Conservation (phyloP, 2,797 vertebrate species). For the Atherinosoma microstoma region DNA sequence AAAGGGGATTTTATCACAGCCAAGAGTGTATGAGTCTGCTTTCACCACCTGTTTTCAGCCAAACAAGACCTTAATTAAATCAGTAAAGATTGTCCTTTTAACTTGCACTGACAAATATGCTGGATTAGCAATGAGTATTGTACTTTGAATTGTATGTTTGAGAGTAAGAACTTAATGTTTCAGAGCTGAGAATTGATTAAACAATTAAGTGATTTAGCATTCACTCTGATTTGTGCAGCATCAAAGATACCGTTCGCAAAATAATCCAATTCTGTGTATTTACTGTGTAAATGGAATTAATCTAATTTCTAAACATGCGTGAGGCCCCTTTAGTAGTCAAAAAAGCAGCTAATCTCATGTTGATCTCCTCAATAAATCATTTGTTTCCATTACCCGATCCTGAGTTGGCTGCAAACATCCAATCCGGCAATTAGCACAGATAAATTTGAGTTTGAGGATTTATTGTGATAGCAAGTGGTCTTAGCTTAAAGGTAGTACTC, state of each 20-base stretch:
- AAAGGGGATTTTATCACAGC: slow-evolving; percentile 81
- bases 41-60: slow-evolving; percentile 65
- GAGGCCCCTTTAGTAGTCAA: background rate
- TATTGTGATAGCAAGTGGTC: background rate
- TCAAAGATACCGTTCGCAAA: background rate
- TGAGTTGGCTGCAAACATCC: too few species aligned
- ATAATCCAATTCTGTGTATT: slow-evolving; percentile 1
- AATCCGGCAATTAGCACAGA: too few species aligned
- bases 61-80: slow-evolving; percentile 57
- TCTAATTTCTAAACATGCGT: background rate
- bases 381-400: background rate
- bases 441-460: too few species aligned
- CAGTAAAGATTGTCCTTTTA: slow-evolving; percentile 43
- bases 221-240: background rate
- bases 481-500: background rate
- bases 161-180: slow-evolving; percentile 8
- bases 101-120: slow-evolving; percentile 9
- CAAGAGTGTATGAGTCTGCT: slow-evolving; percentile 68
- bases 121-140: slow-evolving; percentile 11
- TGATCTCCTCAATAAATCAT: background rate
- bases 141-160: slow-evolving; percentile 5
- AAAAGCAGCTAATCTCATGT: background rate
- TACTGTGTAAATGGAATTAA: slow-evolving; percentile 1
- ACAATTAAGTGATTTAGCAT: background rate
- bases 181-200: background rate